Percentiles rank a stretch among this genome's conserved stretches.
Conservation (phyloP, 2,888 invertebrate genomes). For the Drosophila meridiana region DNA sequence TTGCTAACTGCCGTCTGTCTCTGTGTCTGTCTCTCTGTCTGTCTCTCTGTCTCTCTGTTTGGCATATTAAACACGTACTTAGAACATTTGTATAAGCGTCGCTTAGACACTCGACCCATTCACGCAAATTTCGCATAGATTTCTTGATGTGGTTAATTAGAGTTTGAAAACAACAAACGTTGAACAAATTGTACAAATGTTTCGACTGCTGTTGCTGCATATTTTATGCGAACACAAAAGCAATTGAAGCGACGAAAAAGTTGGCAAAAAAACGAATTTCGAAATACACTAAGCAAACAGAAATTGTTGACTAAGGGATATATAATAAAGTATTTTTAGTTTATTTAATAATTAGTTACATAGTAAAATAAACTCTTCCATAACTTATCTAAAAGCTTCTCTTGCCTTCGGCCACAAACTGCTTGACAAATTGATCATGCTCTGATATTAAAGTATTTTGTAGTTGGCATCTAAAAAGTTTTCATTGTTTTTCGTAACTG, state of each 20-base stretch:
- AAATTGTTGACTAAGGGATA: background rate
- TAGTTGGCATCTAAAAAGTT: conserved; percentile 73
- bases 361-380: background rate
- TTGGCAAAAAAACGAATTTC: conserved; percentile 37
- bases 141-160: conserved; percentile 76
- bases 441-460: conserved; percentile 49
- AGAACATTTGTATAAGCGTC: conserved; percentile 64
- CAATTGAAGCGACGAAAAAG: conserved; percentile 32
- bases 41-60: conserved; percentile 33
- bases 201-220: conserved; percentile 71
- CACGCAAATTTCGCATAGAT: conserved; percentile 75
- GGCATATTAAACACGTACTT: conserved; percentile 75
- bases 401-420: conserved; percentile 9
- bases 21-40: background rate
- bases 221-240: conserved; percentile 67
- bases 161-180: conserved; percentile 70
- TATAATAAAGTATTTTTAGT: background rate
- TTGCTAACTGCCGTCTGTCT: conserved; percentile 35
- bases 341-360: background rate
- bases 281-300: conserved; percentile 46
- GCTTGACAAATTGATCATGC: conserved; percentile 36
- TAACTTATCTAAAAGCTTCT: background rate
- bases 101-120: conserved; percentile 29
- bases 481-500: conserved; percentile 70
- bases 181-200: conserved; percentile 69